Base-by-base conservation (phyloP, 1,140 invertebrate genomes). In the Drosophila funebris region DNA sequence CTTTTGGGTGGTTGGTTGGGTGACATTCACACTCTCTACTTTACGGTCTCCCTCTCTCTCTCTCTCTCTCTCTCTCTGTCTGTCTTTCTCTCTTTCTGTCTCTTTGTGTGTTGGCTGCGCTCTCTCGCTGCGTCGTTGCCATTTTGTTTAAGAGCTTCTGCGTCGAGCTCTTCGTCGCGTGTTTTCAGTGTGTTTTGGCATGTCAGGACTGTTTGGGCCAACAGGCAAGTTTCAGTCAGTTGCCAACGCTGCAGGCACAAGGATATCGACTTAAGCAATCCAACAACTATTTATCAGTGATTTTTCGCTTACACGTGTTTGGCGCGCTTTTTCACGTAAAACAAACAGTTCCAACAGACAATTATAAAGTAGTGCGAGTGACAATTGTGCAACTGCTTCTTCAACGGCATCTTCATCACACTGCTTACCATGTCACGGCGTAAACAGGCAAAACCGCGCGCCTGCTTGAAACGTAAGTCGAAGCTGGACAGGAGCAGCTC, bases 381-480 rank as follows among this genome's bases (percentile, higher is more conserved):
- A 41, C 33, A 64, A 56, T 37, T 58, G 39, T 43, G 18, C n/a
- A 31, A n/a, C 16, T 41, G 8, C 22, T 48, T 13, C 16, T 27
- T 27, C 24, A 5, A 2, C 24, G n/a, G 29, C 8, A 13, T 13
- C 13, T 16, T 14, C 11, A 14, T 44, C 5, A 3, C 13, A 11
- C 22, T 36, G 57, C 20, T 46, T 43, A 85, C 66, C 52, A 91
- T 91, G 90, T 91, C 90, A 16, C 84, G 90, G 53, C 88, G 90
- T 46, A 91, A 91, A 58, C 90, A 91, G 88, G 90, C 88, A 36
- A 91, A 91, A 57, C 90, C 90, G 63, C 90, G 90, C 44, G 90
- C 87, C 58, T 91, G 85, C 69, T 75, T 91, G 50, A 91, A 91
- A 78, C 81, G 90, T 91, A 91, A 91, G 90, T 91, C 9, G 11